Base-by-base conservation (phyloP, 2,113 vertebrate species). In the Circaetus cinerascens region DNA sequence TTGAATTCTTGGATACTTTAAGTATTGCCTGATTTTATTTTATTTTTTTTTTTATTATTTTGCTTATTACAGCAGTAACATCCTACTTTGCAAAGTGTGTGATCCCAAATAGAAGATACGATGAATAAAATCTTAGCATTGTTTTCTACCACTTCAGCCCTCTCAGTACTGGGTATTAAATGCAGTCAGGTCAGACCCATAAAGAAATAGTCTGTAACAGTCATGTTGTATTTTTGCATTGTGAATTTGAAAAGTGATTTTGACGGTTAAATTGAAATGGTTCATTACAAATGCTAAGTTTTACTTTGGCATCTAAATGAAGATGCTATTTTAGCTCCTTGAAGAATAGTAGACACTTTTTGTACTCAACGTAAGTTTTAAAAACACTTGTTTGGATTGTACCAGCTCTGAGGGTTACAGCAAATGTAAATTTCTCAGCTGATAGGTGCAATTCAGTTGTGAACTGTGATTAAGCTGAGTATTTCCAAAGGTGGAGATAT, bases 1-100 rank as follows among this genome's bases (percentile, higher is more conserved):
- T 91, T 95, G 88, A 91, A 87, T 87, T 88, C 46, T 77, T 77
- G n/a, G 56, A 82, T 95, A 91, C 76, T 96, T 87, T 84, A 91
- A 82, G 72, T 95, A 91, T 84, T 19, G 30, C 77, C 89, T 88
- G 57, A 71, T 87, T 63, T 77, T 7, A 11, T 22, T 71, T 92
- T 90, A 15, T 51, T 83, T 90, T 67, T 41, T 50, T 87, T 88
- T 82, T 82, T 34, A 40, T 85, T 53, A 41, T 83, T 60, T 68
- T 94, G 34, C 53, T 82, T 91, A 83, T 88, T 76, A 71, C 45
- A 57, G 68, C 32, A 34, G 40, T 91, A 86, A 68, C 13, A 69
- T 56, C 74, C 19, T 50, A 36, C 10, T 46, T 64, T 57, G 67
- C 60, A 90, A 80, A 74, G 40, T 19, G 11, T 91, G 89, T 76